These are phyloP conservation scores for Heliocidaris erythrogramma DNA, from an alignment of 35 echinoderm and acorn worm genomes.

Conservation along the genomic window DNA sequence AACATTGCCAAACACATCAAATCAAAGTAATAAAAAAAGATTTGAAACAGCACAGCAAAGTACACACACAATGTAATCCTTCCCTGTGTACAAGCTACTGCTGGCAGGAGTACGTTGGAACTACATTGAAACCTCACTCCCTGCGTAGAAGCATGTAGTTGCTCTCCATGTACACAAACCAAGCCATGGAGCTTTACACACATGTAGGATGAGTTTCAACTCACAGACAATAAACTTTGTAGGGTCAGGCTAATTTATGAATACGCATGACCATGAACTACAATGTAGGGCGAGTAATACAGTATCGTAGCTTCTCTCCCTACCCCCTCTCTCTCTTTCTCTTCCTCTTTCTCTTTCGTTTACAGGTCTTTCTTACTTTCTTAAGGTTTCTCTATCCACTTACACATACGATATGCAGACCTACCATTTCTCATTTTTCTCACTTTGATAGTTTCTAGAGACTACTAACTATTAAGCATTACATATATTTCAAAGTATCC, in stretches of 20 bases:
- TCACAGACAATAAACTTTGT: background rate
- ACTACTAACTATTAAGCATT: no score
- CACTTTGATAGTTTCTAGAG: no score
- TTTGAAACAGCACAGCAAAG: background rate
- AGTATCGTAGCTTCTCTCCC: background rate
- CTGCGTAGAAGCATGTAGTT: background rate
- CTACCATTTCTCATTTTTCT: no score
- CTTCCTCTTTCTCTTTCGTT: background rate
- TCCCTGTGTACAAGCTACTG: background rate
- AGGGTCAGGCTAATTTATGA: slow-evolving; percentile 42
- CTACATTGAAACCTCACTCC: background rate
- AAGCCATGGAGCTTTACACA: background rate
- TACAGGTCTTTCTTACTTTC: background rate
- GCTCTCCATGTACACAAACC: background rate
- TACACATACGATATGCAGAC: background rate
- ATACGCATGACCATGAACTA: slow-evolving; percentile 35
- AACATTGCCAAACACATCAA: background rate
- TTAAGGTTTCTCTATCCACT: background rate
- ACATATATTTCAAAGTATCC: no score
- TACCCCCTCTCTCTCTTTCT: background rate
- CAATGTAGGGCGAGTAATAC: background rate
- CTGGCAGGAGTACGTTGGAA: background rate
- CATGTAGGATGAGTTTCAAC: slow-evolving; percentile 13
- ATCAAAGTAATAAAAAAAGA: background rate
- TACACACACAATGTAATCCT: background rate